Evolutionary conservation across 1,140 invertebrate genomes (phyloP).

Genomic region (Nasonia longicornis): DNA sequence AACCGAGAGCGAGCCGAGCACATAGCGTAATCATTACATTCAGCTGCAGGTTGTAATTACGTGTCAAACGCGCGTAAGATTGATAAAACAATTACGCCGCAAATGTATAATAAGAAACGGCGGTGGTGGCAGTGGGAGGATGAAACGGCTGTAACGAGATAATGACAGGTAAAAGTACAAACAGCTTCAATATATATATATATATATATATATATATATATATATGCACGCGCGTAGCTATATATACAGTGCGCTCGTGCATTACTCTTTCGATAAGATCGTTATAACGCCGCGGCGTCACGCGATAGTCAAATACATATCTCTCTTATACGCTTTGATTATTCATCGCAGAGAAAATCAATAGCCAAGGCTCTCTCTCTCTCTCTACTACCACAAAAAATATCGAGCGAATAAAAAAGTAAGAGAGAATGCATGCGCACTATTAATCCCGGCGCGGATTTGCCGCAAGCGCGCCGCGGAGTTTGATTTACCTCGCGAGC

Average conservation of each 20-base stretch:
- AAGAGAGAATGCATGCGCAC: background rate
- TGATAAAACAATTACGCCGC: background rate
- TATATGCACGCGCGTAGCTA: too few species aligned
- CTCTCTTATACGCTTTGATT: too few species aligned
- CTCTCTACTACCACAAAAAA: background rate
- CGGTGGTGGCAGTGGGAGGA: conserved; percentile 7
- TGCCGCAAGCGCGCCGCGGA: conserved; percentile 45
- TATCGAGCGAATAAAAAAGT: too few species aligned
- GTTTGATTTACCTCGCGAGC: conserved; percentile 60
- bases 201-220: background rate
- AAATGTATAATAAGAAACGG: conserved; percentile 38
- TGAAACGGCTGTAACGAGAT: conserved; percentile 1
- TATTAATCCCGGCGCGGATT: conserved; percentile 34
- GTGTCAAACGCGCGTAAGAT: background rate
- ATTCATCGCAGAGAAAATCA: background rate
- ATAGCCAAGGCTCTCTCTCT: background rate
- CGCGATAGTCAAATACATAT: conserved; percentile 8
- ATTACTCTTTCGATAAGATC: conserved; percentile 17
- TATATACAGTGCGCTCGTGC: background rate
- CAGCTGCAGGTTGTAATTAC: background rate
- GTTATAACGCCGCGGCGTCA: background rate
- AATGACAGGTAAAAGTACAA: conserved; percentile 13
- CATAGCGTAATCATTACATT: background rate
- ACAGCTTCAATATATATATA: background rate
- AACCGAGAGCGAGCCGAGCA: background rate